These are phyloP conservation scores for Echinops telfairi DNA, from an alignment of 2,113 vertebrate species.

Conservation along the genomic window DNA sequence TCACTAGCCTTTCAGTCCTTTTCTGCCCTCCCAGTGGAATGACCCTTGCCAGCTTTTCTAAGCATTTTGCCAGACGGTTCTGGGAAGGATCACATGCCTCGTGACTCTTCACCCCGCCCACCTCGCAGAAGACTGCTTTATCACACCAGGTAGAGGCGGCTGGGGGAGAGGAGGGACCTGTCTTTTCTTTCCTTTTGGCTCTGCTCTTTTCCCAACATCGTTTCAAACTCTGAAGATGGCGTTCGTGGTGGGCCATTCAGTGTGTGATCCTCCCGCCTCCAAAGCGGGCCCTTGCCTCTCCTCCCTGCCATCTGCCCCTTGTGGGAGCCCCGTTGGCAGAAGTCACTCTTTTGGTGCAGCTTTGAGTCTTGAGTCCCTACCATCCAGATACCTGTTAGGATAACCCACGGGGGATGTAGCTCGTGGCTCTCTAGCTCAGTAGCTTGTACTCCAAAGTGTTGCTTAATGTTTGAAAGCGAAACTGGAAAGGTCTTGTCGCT, in stretches of 20 bases:
- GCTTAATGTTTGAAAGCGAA: not conserved
- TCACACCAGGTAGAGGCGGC: no score
- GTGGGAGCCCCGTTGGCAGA: not conserved
- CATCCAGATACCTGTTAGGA: not conserved
- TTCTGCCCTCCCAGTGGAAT: not conserved
- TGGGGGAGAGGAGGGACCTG: not conserved
- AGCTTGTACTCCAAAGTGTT: not conserved
- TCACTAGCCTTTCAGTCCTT: not conserved
- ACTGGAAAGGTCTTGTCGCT: not conserved
- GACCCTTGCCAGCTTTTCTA: not conserved
- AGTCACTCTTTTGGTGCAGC: not conserved
- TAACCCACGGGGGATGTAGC: fast-evolving
- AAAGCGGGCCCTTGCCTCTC: not conserved
- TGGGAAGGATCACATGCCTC: fast-evolving
- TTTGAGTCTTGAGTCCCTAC: not conserved
- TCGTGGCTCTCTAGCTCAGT: not conserved
- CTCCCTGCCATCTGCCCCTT: not conserved
- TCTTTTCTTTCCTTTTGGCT: not conserved
- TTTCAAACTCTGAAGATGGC: not conserved
- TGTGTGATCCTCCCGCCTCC: not conserved
- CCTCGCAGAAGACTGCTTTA: not conserved
- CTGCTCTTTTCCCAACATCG: not conserved
- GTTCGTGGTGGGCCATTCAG: no score
- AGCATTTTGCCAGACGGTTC: not conserved
- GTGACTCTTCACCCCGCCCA: not conserved